Conservation (phyloP, 2,113 vertebrate species). For the Syngnathoides biaculeatus region DNA sequence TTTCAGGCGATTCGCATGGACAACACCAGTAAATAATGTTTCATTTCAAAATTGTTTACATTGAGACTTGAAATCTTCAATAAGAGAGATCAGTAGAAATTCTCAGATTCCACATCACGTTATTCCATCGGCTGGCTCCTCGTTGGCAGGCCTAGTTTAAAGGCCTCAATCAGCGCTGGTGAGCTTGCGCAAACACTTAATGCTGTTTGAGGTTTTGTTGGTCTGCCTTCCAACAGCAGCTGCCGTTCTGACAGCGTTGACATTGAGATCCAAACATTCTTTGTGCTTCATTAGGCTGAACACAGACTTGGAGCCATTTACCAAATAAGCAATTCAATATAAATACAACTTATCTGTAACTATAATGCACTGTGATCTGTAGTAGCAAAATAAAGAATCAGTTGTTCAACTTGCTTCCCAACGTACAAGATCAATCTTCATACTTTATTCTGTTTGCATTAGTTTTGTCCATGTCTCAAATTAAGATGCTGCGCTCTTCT, state of each 20-base stretch:
- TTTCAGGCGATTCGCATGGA: too few relatives aligned
- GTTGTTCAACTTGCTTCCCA: neutral
- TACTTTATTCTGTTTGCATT: too few relatives aligned
- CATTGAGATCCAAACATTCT: constrained; percentile 37
- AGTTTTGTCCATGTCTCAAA: too few relatives aligned
- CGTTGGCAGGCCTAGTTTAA: neutral
- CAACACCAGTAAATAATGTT: too few relatives aligned
- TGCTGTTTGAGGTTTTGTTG: neutral
- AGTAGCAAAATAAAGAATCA: neutral
- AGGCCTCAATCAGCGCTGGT: neutral
- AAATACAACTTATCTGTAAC: neutral
- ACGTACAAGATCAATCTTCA: too few relatives aligned
- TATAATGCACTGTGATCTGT: neutral
- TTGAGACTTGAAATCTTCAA: too few relatives aligned
- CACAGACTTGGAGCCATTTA: constrained; percentile 14
- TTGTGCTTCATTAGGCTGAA: constrained; percentile 30
- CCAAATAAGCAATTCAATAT: neutral
- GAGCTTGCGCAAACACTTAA: neutral
- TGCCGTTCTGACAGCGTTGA: constrained; percentile 22
- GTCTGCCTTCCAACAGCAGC: constrained; percentile 20
- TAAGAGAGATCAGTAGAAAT: too few relatives aligned
- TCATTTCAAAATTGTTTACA: too few relatives aligned
- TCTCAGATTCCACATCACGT: neutral
- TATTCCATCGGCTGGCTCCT: neutral
- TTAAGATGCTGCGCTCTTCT: neutral